phyloP scores from a whole-genome alignment of 2,113 vertebrate genomes.

The Hippocampus barbouri region DNA sequence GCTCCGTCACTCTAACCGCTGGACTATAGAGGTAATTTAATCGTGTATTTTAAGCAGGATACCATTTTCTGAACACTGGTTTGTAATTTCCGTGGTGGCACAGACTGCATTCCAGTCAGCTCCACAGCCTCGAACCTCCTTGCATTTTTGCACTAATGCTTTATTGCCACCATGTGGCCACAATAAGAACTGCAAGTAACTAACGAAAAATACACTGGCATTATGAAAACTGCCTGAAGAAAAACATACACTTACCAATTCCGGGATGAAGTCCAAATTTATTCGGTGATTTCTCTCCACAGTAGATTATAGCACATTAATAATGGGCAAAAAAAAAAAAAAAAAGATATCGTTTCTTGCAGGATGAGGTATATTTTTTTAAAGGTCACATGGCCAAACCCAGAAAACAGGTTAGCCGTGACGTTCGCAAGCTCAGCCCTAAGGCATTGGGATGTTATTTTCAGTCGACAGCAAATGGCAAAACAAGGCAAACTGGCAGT shows the following conservation, averaged over 20 bases:
- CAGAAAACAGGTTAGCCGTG: too few species aligned
- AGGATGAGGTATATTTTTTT: neutral
- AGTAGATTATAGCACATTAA: neutral
- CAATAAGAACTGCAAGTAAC: slow-evolving; percentile 24
- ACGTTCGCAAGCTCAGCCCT: too few species aligned
- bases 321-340: neutral
- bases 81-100: slow-evolving; percentile 8
- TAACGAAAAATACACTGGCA: neutral
- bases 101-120: neutral
- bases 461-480: too few species aligned
- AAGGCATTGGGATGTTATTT: too few species aligned
- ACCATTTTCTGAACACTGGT: neutral
- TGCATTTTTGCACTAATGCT: neutral
- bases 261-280: neutral
- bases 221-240: neutral
- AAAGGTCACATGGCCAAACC: too few species aligned
- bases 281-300: neutral
- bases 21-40: slow-evolving; percentile 35
- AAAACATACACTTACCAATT: neutral
- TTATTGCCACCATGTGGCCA: slow-evolving; percentile 62
- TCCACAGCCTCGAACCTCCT: neutral
- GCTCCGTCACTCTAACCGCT: slow-evolving; percentile 24
- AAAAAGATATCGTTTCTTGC: neutral
- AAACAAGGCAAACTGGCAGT: too few species aligned
- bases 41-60: slow-evolving; percentile 36